Evolutionary conservation across 2,797 vertebrate genomes (phyloP).

Genomic region (Argentina silus): DNA sequence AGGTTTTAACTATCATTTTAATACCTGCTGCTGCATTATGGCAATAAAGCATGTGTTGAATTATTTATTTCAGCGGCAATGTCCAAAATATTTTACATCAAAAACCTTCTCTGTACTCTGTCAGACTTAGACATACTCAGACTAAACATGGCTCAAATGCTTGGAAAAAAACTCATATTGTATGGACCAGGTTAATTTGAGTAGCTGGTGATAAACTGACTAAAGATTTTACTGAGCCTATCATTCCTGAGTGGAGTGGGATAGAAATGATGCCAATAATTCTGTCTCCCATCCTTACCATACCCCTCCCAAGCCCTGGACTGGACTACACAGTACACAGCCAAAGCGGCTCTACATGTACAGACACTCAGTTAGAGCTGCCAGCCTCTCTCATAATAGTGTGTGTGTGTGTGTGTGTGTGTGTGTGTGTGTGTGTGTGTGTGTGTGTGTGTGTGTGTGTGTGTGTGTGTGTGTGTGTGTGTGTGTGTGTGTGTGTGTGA

Average conservation of each 20-base stretch:
- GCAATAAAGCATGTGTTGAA: slow-evolving; percentile 56
- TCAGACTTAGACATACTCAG: slow-evolving; percentile 25
- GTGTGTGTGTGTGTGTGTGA: slow-evolving; percentile 8
- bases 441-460: neutral
- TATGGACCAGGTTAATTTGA: slow-evolving; percentile 31
- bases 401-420: slow-evolving; percentile 15
- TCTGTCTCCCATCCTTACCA: slow-evolving; percentile 45
- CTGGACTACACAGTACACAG: slow-evolving; percentile 34
- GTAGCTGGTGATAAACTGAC: slow-evolving; percentile 35
- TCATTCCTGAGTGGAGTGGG: slow-evolving; percentile 43
- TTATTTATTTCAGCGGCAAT: slow-evolving; percentile 64
- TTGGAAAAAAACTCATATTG: slow-evolving; percentile 33
- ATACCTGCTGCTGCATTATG: slow-evolving; percentile 41
- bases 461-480: neutral
- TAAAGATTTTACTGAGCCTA: slow-evolving; percentile 45
- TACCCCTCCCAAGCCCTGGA: slow-evolving; percentile 31
- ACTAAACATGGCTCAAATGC: too few relatives aligned
- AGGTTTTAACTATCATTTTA: slow-evolving; percentile 35
- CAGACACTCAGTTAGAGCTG: slow-evolving; percentile 18
- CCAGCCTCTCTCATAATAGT: slow-evolving; percentile 1
- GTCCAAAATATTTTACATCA: slow-evolving; percentile 70
- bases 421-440: slow-evolving; percentile 2
- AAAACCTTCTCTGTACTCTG: slow-evolving; percentile 42
- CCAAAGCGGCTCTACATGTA: slow-evolving; percentile 47
- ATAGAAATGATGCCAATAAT: slow-evolving; percentile 50